Base-by-base conservation (phyloP, 2,113 vertebrate genomes). In the Climacteris rufus region DNA sequence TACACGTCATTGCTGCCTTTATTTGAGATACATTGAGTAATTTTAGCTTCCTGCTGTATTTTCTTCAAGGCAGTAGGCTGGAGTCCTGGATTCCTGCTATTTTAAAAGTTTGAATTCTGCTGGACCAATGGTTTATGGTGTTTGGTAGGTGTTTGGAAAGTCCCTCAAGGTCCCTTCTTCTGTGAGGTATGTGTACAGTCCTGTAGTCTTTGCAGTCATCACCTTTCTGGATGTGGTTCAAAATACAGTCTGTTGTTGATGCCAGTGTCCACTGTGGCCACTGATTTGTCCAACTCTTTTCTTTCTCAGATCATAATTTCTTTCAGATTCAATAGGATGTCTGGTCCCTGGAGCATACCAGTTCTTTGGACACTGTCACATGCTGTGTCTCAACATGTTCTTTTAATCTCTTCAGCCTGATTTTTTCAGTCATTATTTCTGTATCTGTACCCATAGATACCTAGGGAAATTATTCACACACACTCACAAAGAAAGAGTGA, bases 221-320 rank as follows among this genome's bases (percentile, higher is more conserved):
- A 9, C 9, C 22, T 44, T 80, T 50, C 52, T 80, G 75, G 27
- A 30, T 56, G 20, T 39, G 8, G 11, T 33, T 56, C 30, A 68
- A 59, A 42, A 37, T 11, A 12, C 10, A 33, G 31, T 23, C 28
- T 3, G 0, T 15, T 65, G 7, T 21, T 45, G 68, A 77, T 45
- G 10, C 15, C 28, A 24, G 4, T 0, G 1, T 40, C n/a, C 6
- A 1, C 49, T 65, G 28, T 53, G 42, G 17, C 20, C 15, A 37
- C 16, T 49, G 28, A 30, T 66, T 77, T 80, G 14, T 21, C 11
- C 50, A 76, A 3, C 11, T 76, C 54, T 45, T 70, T 39, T 6
- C 4, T 5, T 77, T 94, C n/a, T 61, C 50, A 72, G 6, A 65
- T 72, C 6, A 33, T 40, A 0, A 49, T 71, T 87, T 70, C 39